These are phyloP conservation scores for Helostoma temminkii DNA, from an alignment of 2,797 vertebrate genomes.

Conservation along the genomic window DNA sequence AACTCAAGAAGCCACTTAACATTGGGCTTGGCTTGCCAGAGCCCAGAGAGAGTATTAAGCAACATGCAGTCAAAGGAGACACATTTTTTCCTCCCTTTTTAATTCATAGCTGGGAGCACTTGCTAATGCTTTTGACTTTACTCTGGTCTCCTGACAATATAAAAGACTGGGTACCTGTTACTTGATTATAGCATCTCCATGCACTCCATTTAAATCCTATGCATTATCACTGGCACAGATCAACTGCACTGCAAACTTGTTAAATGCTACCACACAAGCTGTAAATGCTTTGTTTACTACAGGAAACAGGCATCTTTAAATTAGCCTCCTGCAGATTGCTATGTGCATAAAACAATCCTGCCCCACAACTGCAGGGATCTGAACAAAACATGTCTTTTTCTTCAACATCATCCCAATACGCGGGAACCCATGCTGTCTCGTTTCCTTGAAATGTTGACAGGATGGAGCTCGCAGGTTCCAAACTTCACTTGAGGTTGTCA, in stretches of 20 bases:
- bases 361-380: constrained; percentile 44
- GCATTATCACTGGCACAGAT: constrained; percentile 51
- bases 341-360: constrained; percentile 60
- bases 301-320: constrained; percentile 70
- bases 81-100: constrained; percentile 52
- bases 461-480: constrained; percentile 63
- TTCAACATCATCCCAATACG: constrained; percentile 37
- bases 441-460: constrained; percentile 62
- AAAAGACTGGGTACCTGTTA: constrained; percentile 49
- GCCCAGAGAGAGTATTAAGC: constrained; percentile 74
- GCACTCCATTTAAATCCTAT: constrained; percentile 45
- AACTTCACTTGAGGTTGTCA: constrained; percentile 68
- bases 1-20: constrained; percentile 89
- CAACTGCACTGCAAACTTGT: constrained; percentile 44
- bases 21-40: constrained; percentile 80
- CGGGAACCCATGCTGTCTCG: constrained; percentile 36
- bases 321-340: constrained; percentile 74
- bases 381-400: constrained; percentile 53
- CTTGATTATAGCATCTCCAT: constrained; percentile 42
- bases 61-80: constrained; percentile 69
- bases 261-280: constrained; percentile 70
- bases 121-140: constrained; percentile 59
- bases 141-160: constrained; percentile 28
- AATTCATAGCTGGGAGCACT: constrained; percentile 71
- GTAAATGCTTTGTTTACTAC: constrained; percentile 76